A percentile compares a stretch with the other conserved stretches of the same genome.
Conservation (phyloP, 2,888 invertebrate genomes). For the Cetonia aurata region DNA sequence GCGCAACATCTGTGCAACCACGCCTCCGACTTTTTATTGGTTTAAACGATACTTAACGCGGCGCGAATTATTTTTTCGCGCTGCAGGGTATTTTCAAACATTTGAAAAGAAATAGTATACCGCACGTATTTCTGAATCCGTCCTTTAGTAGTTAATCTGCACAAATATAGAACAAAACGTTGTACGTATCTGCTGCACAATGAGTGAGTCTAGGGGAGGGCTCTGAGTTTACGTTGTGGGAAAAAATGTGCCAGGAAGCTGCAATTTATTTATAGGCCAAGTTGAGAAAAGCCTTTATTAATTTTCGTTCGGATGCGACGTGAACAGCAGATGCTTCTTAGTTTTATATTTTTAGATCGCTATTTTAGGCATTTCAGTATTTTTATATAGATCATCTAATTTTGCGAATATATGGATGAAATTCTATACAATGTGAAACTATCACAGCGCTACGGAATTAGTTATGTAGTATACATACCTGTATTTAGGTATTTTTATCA, state of each 20-base stretch:
- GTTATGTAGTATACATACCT: too few species aligned
- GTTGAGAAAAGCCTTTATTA: conserved; percentile 33
- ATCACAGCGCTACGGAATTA: too few species aligned
- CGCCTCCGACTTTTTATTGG: conserved; percentile 34
- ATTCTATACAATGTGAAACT: neutral
- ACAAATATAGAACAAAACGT: conserved; percentile 20
- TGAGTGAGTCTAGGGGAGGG: neutral
- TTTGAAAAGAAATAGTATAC: conserved; percentile 19
- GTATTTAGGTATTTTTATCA: too few species aligned
- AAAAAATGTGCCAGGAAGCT: conserved; percentile 36
- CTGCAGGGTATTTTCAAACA: conserved; percentile 24
- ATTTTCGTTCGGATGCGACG: conserved; percentile 30
- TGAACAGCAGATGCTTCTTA: conserved; percentile 36
- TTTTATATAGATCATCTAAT: conserved; percentile 31
- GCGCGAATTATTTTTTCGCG: conserved; percentile 13
- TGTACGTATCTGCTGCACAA: conserved; percentile 8
- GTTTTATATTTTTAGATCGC: conserved; percentile 30
- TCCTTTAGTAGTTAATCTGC: neutral
- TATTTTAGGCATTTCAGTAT: conserved; percentile 25
- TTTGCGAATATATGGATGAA: conserved; percentile 4
- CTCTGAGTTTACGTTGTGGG: conserved; percentile 22
- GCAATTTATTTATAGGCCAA: conserved; percentile 30
- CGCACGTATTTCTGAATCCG: conserved; percentile 19
- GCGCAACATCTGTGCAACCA: conserved; percentile 24
- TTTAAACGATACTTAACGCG: conserved; percentile 13